Evolutionary conservation across 37 sponge, comb jelly and placozoan genomes (phyloP), one percentile per base, ranked within the genome.

Genomic region (Cliona cf. orientalis): DNA sequence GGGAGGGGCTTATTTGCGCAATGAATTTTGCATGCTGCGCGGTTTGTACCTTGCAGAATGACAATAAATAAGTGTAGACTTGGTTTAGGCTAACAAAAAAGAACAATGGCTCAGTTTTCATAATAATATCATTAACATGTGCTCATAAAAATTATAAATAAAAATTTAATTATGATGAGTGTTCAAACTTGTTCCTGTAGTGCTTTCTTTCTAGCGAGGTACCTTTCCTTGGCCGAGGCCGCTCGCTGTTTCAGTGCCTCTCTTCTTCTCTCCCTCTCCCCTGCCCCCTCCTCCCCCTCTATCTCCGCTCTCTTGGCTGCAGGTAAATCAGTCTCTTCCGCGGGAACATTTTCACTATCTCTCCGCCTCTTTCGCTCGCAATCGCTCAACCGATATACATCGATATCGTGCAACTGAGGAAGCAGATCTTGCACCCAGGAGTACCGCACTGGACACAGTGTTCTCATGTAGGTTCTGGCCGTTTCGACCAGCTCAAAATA

Each of bases 401-500:
- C 96, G 23, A 95, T 74, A 31, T 80, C 77, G 46, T 95, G 96
- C 36, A 93, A 84, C 35, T 78, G 80, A 31, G 96, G 96, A 1
- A 95, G 76, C 31, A 89, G 78, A 46, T 92, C 91, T 60, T 93
- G 87, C n/a, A 95, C 65, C 96, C 96, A 95, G 3, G 46, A 33
- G 55, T 95, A 92, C 32, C 64, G 60, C 11, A 95, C 78, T 1
- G 96, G 96, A 72, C 96, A 95, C 28, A 95, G 75, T 2, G 88
- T 93, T 14, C 88, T 79, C 89, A 91, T 85, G 84, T 95, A 95
- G 0, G 86, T 83, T 46, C 80, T 89, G 68, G 87, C 90, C 11
- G 96, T 95, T 46, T 87, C 84, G 19, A 95, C 88, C 11, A 95
- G 59, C 71, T 95, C 95, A 59, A 88, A 69, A 55, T 83, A 95